phyloP scores from a whole-genome alignment of 2,888 invertebrate genomes.

The Drosophila mimica region DNA sequence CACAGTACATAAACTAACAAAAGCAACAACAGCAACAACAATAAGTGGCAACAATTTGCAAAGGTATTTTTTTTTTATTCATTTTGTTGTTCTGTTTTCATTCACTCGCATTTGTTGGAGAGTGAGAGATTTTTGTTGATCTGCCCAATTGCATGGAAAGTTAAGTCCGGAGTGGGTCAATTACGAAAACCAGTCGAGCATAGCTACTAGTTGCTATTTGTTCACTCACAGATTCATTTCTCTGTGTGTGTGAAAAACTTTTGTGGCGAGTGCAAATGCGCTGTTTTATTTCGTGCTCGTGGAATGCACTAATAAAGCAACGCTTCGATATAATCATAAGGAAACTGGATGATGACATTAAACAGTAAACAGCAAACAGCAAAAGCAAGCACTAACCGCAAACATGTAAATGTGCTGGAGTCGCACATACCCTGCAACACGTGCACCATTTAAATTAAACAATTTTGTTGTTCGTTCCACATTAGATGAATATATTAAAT shows the following conservation, averaged over 20 bases:
- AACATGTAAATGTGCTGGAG: not conserved
- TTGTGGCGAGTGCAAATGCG: slow-evolving; percentile 14
- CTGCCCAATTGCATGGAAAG: slow-evolving; percentile 69
- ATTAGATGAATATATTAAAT: not conserved
- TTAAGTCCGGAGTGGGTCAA: slow-evolving; percentile 68
- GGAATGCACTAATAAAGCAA: slow-evolving; percentile 18
- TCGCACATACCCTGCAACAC: not conserved
- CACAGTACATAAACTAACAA: slow-evolving; percentile 60
- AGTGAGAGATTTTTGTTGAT: slow-evolving; percentile 31
- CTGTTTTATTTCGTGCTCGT: slow-evolving; percentile 9
- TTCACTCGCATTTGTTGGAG: slow-evolving; percentile 15
- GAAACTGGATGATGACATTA: slow-evolving; percentile 13
- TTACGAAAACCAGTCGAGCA: slow-evolving; percentile 56
- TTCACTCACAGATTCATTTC: slow-evolving; percentile 9
- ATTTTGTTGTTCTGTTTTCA: slow-evolving; percentile 11
- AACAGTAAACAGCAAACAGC: slow-evolving; percentile 4
- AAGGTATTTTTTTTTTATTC: slow-evolving; percentile 31
- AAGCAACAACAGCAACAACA: slow-evolving; percentile 25
- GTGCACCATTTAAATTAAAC: not conserved
- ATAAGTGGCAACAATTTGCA: slow-evolving; percentile 49
- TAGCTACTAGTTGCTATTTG: slow-evolving; percentile 9
- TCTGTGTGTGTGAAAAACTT: slow-evolving; percentile 1
- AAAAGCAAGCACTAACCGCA: not conserved
- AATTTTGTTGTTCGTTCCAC: not conserved
- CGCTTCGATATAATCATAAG: slow-evolving; percentile 12